A percentile compares a stretch with the other conserved stretches of the same genome.
Conservation (phyloP, 2,113 vertebrate species). For the Mirounga angustirostris region DNA sequence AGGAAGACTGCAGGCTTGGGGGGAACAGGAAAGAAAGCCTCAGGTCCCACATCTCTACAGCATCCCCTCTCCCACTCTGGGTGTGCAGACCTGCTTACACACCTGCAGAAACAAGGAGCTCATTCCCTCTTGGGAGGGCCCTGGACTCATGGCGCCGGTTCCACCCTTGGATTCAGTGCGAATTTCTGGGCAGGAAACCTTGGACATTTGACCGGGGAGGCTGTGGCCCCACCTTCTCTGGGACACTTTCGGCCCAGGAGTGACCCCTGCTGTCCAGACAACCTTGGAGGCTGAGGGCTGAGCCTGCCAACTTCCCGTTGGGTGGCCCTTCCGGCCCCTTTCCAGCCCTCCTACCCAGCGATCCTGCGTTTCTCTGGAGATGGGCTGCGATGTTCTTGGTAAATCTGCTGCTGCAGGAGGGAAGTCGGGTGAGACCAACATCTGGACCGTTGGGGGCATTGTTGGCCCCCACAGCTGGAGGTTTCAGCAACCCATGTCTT, state of each 20-base stretch:
- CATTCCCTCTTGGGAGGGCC: not conserved
- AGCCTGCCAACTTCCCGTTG: not conserved
- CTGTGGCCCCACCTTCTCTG: not conserved
- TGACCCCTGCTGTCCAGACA: slow-evolving; percentile 77
- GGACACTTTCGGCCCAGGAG: slow-evolving; percentile 68
- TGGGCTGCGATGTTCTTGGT: slow-evolving; percentile 24
- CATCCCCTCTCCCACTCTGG: not conserved
- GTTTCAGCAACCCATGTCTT: slow-evolving; percentile 67
- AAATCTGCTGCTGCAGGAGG: not conserved
- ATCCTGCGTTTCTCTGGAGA: not conserved
- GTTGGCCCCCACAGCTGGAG: slow-evolving; percentile 44
- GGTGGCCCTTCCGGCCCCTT: not conserved
- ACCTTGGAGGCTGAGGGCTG: slow-evolving; percentile 24
- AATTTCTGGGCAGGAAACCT: slow-evolving; percentile 33
- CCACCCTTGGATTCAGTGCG: not conserved
- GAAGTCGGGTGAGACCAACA: slow-evolving; percentile 31
- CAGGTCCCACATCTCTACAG: not conserved
- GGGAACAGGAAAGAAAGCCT: not conserved
- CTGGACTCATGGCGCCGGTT: not conserved
- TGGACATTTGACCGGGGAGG: slow-evolving; percentile 1
- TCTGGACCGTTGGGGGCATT: not conserved
- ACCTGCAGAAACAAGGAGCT: not conserved
- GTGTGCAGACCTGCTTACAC: not conserved
- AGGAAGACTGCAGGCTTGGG: not conserved
- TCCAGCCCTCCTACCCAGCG: not conserved